Percentiles rank a stretch among this genome's conserved stretches.
phyloP scores from a whole-genome alignment of 2,797 vertebrate genomes.

The Carduelis carduelis region DNA sequence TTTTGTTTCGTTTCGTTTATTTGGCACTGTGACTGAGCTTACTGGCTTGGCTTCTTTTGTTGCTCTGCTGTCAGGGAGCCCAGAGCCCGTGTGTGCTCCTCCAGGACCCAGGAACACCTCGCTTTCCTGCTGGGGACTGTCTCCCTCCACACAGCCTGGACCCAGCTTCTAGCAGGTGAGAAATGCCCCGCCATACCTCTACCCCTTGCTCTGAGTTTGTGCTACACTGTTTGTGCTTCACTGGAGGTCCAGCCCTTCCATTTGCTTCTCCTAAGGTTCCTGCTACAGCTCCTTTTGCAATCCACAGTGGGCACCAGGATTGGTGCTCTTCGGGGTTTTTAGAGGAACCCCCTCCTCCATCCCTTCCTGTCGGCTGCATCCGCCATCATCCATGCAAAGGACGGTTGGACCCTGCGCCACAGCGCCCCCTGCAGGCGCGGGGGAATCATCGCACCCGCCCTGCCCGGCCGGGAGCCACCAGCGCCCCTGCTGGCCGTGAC shows the following conservation, averaged over 20 bases:
- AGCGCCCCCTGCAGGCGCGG: not conserved
- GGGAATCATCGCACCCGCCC: not conserved
- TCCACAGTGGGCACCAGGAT: no score
- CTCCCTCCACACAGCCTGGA: no score
- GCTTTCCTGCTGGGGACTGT: no score
- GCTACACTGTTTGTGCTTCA: no score
- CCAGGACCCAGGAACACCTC: no score
- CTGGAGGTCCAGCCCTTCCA: not conserved
- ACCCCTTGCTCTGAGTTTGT: not conserved
- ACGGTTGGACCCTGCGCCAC: not conserved
- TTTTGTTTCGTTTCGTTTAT: no score
- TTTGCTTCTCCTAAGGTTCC: not conserved
- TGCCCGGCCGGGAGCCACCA: not conserved
- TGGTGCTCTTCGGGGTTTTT: no score
- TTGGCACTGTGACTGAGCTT: no score
- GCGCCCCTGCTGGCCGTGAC: not conserved
- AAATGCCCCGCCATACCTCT: not conserved
- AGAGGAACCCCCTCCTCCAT: not conserved
- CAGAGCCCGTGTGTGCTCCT: no score
- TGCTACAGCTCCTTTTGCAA: no score
- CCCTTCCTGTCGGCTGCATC: not conserved
- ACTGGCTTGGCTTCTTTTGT: no score
- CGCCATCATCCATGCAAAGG: not conserved
- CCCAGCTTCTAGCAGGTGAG: not conserved
- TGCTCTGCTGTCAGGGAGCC: no score